phyloP scores from a whole-genome alignment of 2,113 vertebrate species.

The Vulpes lagopus region DNA sequence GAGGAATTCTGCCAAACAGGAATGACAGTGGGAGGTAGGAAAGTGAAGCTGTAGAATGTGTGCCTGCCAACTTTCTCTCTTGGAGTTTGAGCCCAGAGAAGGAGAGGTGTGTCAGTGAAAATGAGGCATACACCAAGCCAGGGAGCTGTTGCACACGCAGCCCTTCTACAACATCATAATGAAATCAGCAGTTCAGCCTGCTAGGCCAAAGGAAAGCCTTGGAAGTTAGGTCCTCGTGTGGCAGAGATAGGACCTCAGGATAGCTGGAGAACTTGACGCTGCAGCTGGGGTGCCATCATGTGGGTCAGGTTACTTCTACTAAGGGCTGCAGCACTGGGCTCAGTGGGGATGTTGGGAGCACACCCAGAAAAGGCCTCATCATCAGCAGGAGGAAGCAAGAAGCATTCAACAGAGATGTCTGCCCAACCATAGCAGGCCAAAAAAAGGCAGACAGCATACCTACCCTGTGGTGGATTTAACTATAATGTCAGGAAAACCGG shows the following conservation, averaged over 20 bases:
- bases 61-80: background rate
- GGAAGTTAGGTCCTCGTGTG: background rate
- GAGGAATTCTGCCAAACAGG: background rate
- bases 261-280: background rate
- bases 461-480: background rate
- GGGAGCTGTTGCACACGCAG: fast-evolving
- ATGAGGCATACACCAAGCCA: too few relatives aligned
- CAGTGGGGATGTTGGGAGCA: background rate
- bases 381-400: background rate
- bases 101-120: background rate
- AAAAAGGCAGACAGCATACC: background rate
- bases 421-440: too few relatives aligned
- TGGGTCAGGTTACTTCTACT: background rate
- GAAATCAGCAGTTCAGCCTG: background rate
- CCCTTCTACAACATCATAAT: background rate
- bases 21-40: background rate
- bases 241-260: background rate
- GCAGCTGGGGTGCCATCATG: background rate
- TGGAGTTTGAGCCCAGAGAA: background rate
- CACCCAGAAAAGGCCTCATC: background rate
- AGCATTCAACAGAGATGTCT: background rate
- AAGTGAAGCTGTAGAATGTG: background rate
- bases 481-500: background rate
- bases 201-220: background rate
- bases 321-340: background rate